Percentiles rank a stretch among this genome's conserved stretches.
phyloP scores from a whole-genome alignment of 2,113 vertebrate genomes.

The Odobenus rosmarus region DNA sequence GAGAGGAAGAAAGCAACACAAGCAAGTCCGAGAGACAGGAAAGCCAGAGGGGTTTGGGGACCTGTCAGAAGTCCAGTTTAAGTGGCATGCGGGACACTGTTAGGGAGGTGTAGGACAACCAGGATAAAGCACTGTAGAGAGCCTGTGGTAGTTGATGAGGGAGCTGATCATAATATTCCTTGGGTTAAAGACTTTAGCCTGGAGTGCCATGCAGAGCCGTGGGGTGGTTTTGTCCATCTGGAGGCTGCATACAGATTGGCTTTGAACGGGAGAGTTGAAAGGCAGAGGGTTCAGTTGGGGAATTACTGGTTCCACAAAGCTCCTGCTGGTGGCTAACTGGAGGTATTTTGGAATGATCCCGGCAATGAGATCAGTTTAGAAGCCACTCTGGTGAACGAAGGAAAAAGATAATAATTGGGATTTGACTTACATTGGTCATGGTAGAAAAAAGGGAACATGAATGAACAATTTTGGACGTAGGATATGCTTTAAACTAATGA shows the following conservation, averaged over 20 bases:
- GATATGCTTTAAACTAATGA: background rate
- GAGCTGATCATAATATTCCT: too few relatives aligned
- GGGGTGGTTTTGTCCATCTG: rapidly evolving
- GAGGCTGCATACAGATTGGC: rapidly evolving
- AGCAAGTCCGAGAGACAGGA: background rate
- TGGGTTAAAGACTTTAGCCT: background rate
- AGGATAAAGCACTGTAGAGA: too few relatives aligned
- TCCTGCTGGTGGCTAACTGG: background rate
- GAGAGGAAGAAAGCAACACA: background rate
- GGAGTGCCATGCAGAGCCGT: background rate
- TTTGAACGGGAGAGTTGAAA: background rate
- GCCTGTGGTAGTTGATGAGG: background rate
- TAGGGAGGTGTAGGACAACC: background rate
- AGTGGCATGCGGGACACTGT: background rate
- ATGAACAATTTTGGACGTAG: background rate
- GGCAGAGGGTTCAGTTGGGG: background rate
- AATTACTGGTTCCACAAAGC: background rate
- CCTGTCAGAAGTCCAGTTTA: background rate
- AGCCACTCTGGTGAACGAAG: background rate
- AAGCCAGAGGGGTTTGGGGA: background rate
- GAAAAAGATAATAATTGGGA: background rate
- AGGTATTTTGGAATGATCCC: background rate
- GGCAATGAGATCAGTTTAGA: background rate
- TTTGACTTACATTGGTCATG: background rate
- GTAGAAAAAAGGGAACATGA: background rate